phyloP scores from a whole-genome alignment of 2,113 vertebrate species.

The Sturnus vulgaris region DNA sequence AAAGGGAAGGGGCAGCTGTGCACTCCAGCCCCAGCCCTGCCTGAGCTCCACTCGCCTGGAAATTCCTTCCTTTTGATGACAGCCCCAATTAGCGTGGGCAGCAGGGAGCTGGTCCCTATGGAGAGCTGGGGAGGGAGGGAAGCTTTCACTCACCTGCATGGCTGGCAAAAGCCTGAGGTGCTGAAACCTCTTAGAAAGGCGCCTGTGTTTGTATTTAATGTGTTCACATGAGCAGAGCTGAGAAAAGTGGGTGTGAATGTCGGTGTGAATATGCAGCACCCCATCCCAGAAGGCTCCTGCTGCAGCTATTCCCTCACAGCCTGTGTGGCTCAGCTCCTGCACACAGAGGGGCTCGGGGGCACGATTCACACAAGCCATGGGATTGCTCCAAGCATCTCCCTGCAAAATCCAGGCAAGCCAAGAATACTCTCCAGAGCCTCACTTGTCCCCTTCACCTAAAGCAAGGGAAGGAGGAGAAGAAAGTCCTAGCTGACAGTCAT shows the following conservation, averaged over 20 bases:
- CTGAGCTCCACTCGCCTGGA: not conserved
- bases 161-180: not conserved
- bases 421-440: not conserved
- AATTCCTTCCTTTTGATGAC: not conserved
- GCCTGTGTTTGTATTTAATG: not conserved
- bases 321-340: not conserved
- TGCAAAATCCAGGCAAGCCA: not conserved
- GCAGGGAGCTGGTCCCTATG: not conserved
- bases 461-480: not conserved
- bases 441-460: not conserved
- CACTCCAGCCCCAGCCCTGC: not conserved
- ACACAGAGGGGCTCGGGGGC: not conserved
- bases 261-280: not conserved
- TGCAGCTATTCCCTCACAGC: not conserved
- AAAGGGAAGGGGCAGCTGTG: not conserved
- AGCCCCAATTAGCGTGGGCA: not conserved
- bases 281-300: not conserved
- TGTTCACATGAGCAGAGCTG: not conserved
- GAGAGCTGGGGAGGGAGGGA: not conserved
- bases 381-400: not conserved
- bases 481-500: not conserved
- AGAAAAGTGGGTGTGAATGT: not conserved
- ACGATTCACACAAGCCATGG: accelerated
- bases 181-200: not conserved
- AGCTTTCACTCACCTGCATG: not conserved